These are phyloP conservation scores for Turritopsis dohrnii DNA, from an alignment of 30 jellyfish, hydroid and myxozoan genomes.

Conservation along the genomic window DNA sequence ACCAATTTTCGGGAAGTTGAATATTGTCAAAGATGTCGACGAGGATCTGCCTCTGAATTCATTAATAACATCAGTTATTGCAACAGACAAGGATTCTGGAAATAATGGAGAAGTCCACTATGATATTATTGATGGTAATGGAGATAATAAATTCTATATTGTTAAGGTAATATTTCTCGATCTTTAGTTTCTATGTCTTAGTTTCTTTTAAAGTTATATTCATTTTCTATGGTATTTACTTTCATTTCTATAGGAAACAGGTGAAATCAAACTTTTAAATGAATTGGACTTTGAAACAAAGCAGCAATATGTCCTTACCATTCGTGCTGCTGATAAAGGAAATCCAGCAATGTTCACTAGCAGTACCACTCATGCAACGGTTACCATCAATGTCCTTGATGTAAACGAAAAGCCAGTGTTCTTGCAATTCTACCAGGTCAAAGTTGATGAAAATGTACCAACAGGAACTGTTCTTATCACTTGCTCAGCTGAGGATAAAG, in stretches of 20 bases:
- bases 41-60: neutral
- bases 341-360: neutral
- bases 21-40: neutral
- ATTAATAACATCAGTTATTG: conserved; percentile 15
- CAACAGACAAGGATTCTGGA: conserved; percentile 79
- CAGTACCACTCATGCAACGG: neutral
- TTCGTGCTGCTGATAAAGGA: conserved; percentile 16
- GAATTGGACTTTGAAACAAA: conserved; percentile 5
- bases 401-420: conserved; percentile 11
- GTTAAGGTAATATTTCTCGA: neutral
- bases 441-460: neutral
- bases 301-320: neutral
- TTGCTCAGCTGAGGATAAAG: conserved; percentile 64
- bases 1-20: conserved; percentile 39
- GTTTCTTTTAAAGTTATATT: neutral
- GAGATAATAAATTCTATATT: conserved; percentile 45
- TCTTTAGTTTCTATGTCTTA: neutral
- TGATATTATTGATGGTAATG: conserved; percentile 39
- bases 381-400: conserved; percentile 1
- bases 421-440: neutral
- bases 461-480: conserved; percentile 38
- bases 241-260: neutral
- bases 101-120: conserved; percentile 50
- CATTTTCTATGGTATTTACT: neutral
- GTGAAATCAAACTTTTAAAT: neutral